These are phyloP conservation scores for Strongylocentrotus purpuratus DNA, from an alignment of 35 echinoderm and acorn worm genomes.

Conservation along the genomic window DNA sequence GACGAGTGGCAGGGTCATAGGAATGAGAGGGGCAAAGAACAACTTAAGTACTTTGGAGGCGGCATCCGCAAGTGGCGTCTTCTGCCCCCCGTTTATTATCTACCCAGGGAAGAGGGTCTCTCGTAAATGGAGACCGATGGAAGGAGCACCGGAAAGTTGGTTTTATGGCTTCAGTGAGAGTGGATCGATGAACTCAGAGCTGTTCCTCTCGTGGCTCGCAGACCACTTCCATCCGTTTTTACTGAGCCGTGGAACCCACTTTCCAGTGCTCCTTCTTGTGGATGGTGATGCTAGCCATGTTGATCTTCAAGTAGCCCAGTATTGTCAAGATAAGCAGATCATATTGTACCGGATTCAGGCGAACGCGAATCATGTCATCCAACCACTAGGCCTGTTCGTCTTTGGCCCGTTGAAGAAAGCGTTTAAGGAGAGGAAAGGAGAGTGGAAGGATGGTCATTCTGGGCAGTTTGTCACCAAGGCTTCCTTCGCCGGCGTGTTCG, in stretches of 20 bases:
- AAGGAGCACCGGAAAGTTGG: background rate
- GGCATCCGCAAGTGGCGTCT: slow-evolving; percentile 33
- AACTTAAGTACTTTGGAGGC: slow-evolving; percentile 54
- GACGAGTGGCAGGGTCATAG: slow-evolving; percentile 27
- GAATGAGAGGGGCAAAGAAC: background rate
- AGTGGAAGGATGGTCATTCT: background rate
- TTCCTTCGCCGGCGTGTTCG: background rate
- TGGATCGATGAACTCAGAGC: slow-evolving; percentile 59
- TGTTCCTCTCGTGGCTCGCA: slow-evolving; percentile 52
- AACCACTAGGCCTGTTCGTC: background rate
- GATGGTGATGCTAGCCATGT: slow-evolving; percentile 56
- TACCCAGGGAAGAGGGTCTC: slow-evolving; percentile 30
- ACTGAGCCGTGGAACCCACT: background rate
- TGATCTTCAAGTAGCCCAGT: slow-evolving; percentile 38
- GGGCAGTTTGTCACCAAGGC: background rate
- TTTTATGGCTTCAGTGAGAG: slow-evolving; percentile 25
- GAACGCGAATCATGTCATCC: slow-evolving; percentile 47
- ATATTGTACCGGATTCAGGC: slow-evolving; percentile 54
- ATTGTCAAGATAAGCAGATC: slow-evolving; percentile 43
- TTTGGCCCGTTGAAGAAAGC: background rate
- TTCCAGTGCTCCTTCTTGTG: slow-evolving; percentile 52
- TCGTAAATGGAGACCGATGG: slow-evolving; percentile 6
- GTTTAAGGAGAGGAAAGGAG: background rate
- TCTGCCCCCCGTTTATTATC: slow-evolving; percentile 44
- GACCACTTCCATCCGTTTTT: slow-evolving; percentile 51